phyloP scores from a whole-genome alignment of 2,113 vertebrate species.

The Salvelinus sp. region DNA sequence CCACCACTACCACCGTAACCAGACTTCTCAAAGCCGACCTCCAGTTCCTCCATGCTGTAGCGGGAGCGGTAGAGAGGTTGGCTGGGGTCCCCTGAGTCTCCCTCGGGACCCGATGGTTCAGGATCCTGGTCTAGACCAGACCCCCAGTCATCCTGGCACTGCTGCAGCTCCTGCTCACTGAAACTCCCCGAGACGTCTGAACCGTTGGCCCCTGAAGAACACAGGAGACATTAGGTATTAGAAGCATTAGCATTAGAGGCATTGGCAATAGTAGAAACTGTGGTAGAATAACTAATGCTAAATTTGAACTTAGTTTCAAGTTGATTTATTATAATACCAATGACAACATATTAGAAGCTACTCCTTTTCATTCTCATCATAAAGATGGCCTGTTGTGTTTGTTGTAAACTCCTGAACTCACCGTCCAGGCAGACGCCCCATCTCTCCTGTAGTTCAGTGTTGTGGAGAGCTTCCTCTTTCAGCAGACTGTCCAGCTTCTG shows the following conservation, averaged over 20 bases:
- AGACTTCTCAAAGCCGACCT: constrained; percentile 50
- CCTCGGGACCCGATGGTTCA: too few relatives aligned
- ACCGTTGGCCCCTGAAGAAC: constrained; percentile 44
- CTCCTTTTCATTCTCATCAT: constrained; percentile 50
- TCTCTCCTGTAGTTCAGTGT: too few relatives aligned
- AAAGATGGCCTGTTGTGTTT: constrained; percentile 52
- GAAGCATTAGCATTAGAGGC: not conserved
- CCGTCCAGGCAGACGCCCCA: too few relatives aligned
- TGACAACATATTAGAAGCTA: too few relatives aligned
- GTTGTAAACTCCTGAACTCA: too few relatives aligned
- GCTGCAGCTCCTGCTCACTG: too few relatives aligned
- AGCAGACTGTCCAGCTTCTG: constrained; percentile 40
- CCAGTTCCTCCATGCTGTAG: constrained; percentile 60
- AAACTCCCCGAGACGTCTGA: constrained; percentile 28
- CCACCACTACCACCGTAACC: constrained; percentile 35
- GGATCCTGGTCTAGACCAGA: too few relatives aligned
- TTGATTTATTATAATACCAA: too few relatives aligned
- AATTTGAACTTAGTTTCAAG: not conserved
- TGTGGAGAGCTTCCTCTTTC: too few relatives aligned
- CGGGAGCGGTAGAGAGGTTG: constrained; percentile 58
- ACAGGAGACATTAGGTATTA: too few relatives aligned
- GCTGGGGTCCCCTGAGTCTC: constrained; percentile 21
- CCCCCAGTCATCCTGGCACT: too few relatives aligned
- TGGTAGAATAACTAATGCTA: not conserved
- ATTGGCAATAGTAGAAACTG: not conserved